Evolutionary conservation across 2,113 vertebrate genomes (phyloP).

Genomic region (Lepidiolamprologus cunningtoni): DNA sequence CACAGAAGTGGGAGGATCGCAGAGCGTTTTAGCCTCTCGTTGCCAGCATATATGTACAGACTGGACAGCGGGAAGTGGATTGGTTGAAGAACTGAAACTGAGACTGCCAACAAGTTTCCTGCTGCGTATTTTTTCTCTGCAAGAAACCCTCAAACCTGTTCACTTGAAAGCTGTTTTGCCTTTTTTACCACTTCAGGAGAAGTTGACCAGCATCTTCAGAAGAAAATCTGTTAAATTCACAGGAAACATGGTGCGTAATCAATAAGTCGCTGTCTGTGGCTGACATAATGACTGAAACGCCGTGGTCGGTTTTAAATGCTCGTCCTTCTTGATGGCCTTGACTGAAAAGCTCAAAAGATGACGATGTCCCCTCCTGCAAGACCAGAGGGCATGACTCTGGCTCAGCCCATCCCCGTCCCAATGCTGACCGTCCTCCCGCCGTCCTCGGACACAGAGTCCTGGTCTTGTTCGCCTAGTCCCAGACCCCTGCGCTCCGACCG

Average conservation of each 20-base stretch:
- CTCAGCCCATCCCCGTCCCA: conserved; percentile 58
- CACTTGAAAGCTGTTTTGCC: neutral
- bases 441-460: conserved; percentile 69
- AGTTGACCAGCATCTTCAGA: neutral
- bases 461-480: conserved; percentile 71
- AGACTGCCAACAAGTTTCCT: neutral
- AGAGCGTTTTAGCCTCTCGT: neutral
- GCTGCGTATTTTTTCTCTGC: neutral
- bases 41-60: neutral
- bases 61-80: neutral
- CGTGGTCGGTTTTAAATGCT: neutral
- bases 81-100: neutral
- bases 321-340: neutral
- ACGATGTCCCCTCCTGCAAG: conserved; percentile 37
- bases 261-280: neutral
- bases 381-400: conserved; percentile 6
- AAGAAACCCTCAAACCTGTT: neutral
- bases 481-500: neutral
- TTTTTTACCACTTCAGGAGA: neutral
- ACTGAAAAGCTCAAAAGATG: conserved; percentile 13
- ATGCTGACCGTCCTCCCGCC: conserved; percentile 66
- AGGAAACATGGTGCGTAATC: neutral
- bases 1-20: neutral
- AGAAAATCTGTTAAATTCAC: neutral
- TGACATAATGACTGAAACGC: neutral